Evolutionary conservation across 2,888 invertebrate species (phyloP), one percentile per base, ranked within the genome.

Genomic region (Diaprepes abbreviatus): DNA sequence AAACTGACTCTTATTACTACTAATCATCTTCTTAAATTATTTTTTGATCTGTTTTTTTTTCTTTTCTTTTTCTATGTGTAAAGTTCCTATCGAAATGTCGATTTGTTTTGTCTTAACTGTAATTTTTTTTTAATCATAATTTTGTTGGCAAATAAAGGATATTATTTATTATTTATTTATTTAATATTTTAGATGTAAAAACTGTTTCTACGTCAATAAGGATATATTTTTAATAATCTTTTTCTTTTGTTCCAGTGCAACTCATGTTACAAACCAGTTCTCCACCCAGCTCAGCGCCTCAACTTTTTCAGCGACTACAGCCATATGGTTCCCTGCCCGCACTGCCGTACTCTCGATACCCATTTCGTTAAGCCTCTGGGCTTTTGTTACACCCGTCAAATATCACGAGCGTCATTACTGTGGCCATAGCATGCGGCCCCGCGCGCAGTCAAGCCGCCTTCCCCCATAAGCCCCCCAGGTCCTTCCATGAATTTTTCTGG

Each of bases 291-390:
- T 81, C 93, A 93, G 84, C 91, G 92, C 81, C 87, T 96, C 77
- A 94, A 93, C 86, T 94, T 90, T 89, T 98, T 94, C 89, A 96
- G 96, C 79, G 96, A 97, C 86, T 97, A 97, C 88, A 95, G 95
- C 82, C 95, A 94, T 83, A 91, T 93, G 79, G 91, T 95, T 81
- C 91, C 93, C 77, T 98, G 98, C 85, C 95, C 95, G 35, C 93
- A 93, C 84, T 98, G 97, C 88, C 91, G 93, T 79, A 90, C 91
- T 60, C 88, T 93, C 79, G 97, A 97, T 86, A 93, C 93, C 65
- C 97, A 98, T 87, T 97, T 97, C 87, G 95, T 97, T 77, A 96
- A 96, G 87, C 93, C 95, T 60, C 87, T 97, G 81, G 87, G 89
- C 74, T 91, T 91, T 85, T 94, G 94, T 87, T 95, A 92, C 89